These are phyloP conservation scores for Rhinogobius similis DNA, from an alignment of 2,113 vertebrate species.

Conservation along the genomic window DNA sequence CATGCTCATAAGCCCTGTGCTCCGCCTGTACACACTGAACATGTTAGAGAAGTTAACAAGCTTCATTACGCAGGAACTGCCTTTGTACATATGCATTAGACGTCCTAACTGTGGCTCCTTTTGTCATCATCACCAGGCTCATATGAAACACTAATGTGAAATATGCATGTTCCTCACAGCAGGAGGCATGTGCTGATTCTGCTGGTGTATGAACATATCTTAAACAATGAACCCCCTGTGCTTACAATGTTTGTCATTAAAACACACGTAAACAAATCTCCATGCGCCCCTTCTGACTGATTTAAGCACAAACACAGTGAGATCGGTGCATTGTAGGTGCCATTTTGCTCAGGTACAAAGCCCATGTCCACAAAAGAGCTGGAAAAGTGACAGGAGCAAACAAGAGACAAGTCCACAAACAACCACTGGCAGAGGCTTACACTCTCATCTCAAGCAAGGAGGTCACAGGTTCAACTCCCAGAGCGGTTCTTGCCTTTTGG, in stretches of 20 bases:
- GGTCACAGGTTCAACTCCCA: no score
- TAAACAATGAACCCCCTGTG: slow-evolving; percentile 23
- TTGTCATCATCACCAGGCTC: neutral
- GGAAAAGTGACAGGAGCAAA: no score
- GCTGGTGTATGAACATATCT: neutral
- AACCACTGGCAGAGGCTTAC: no score
- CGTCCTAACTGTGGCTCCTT: neutral
- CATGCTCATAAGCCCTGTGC: no score
- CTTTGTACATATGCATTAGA: neutral
- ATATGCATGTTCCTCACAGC: slow-evolving; percentile 6
- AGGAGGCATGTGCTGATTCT: neutral
- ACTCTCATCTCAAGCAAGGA: no score
- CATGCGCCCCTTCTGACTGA: slow-evolving; percentile 20
- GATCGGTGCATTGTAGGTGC: no score
- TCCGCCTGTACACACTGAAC: neutral
- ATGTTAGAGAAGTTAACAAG: neutral
- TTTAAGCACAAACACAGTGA: neutral
- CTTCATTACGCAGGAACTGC: neutral
- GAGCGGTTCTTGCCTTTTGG: no score
- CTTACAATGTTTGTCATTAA: slow-evolving; percentile 26
- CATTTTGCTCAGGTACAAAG: no score
- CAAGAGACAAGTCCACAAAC: no score
- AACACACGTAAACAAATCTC: slow-evolving; percentile 23
- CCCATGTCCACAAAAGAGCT: no score
- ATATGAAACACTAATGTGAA: slow-evolving; percentile 4